Base-by-base conservation (phyloP, 2,888 invertebrate genomes). In the Diarsia brunnea region DNA sequence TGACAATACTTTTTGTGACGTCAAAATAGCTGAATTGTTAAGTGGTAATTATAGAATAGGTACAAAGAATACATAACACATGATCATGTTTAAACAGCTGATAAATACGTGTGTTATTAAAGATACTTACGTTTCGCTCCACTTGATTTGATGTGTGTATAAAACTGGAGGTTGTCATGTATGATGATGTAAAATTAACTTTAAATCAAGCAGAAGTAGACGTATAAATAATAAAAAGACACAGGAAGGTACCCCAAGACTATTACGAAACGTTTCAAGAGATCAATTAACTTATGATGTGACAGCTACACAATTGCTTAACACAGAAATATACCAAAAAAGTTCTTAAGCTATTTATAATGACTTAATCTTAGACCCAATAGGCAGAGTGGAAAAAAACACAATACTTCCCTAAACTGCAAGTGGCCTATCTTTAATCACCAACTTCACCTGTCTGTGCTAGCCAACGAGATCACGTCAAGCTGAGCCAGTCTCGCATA, bases 261-360 rank as follows among this genome's bases (percentile, higher is more conserved):
- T 31, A 45, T 27, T n/a, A 53, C 10, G 10, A 31, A 38, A 27
- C 27, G 27, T 43, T 27, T 24, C 16, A 47, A 4, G 8, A 65
- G 21, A 78, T 38, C 31, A 47, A 27, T n/a, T 8, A 27, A 49
- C 16, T 47, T 14, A n/a, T 24, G 14, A 24, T 12, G 12, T 61
- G 21, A n/a, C 51, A 63, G 0, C 4, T 8, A 2, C 12, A 55
- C n/a, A 16, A 47, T 47, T 12, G 21, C 31, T 31, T n/a, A 38
- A 51, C 58, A 60, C 27, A 60, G 4, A 24, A 61, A 47, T 75
- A 60, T 5, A 10, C 19, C 47, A 51, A 63, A 81, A 63, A 75
- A 55, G 3, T 19, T 43, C 24, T 16, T 78, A 76, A 65, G 58
- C 65, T 47, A 19, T 76, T 60, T 82, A 65, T 76, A 78, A 82